Conservation (phyloP, 1,140 invertebrate species). For the Asbolus verrucosus region DNA sequence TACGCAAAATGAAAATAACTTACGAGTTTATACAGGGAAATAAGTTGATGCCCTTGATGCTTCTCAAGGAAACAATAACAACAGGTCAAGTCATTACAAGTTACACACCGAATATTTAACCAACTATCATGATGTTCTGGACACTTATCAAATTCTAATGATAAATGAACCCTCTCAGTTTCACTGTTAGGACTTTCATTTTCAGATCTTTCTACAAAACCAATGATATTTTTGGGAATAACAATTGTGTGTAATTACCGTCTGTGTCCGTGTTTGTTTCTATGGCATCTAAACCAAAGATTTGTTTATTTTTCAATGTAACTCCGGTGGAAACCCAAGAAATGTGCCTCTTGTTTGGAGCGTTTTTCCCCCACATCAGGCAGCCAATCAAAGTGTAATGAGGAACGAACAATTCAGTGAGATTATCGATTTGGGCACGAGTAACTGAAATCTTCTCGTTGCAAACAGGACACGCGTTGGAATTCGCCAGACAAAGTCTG, state of each 20-base stretch:
- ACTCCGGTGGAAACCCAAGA: neutral
- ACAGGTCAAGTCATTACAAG: conserved; percentile 62
- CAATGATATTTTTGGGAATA: neutral
- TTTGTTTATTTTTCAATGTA: neutral
- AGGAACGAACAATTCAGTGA: conserved; percentile 13
- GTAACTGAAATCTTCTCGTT: conserved; percentile 15
- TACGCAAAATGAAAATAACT: conserved; percentile 21
- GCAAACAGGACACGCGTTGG: conserved; percentile 50
- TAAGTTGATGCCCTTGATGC: conserved; percentile 61
- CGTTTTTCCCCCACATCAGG: conserved; percentile 22
- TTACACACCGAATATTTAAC: conserved; percentile 62
- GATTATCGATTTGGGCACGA: neutral
- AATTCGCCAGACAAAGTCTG: conserved; percentile 1
- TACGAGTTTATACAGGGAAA: conserved; percentile 53
- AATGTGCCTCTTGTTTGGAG: neutral
- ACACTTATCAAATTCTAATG: conserved; percentile 47
- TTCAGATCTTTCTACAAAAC: neutral
- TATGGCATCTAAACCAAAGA: neutral
- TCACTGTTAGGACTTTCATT: conserved; percentile 1
- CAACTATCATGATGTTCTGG: conserved; percentile 46
- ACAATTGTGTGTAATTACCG: neutral
- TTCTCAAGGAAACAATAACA: conserved; percentile 62
- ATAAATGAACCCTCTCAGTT: neutral
- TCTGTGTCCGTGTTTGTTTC: neutral
- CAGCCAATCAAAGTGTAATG: conserved; percentile 20